Evolutionary conservation across 1,140 invertebrate species (phyloP).

Genomic region (Periplaneta americana): DNA sequence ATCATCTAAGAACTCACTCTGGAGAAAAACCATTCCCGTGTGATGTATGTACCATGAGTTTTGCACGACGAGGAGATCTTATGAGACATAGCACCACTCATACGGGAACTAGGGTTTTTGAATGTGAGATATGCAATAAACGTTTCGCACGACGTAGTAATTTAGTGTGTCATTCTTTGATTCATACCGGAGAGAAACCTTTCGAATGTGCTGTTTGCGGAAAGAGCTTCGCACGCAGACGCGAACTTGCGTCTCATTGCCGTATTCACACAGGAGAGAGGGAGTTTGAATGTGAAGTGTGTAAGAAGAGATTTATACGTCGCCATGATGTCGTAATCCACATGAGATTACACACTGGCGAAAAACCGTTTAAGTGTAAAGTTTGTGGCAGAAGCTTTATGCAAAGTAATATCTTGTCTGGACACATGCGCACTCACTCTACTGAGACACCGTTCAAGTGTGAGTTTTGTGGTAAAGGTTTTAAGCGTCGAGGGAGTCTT

Average conservation of each 20-base stretch:
- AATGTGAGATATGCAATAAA: background rate
- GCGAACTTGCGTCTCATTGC: background rate
- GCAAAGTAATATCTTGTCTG: background rate
- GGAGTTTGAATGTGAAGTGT: background rate
- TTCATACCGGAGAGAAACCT: background rate
- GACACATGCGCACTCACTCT: background rate
- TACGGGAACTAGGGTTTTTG: background rate
- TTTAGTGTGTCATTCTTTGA: background rate
- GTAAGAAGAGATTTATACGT: background rate
- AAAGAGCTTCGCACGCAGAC: conserved; percentile 11
- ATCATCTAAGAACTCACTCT: background rate
- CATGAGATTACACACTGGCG: background rate
- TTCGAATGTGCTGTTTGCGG: conserved; percentile 11
- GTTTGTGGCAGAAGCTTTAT: background rate
- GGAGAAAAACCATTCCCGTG: background rate
- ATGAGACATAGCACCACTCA: background rate
- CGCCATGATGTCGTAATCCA: background rate
- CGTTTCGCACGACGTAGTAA: background rate
- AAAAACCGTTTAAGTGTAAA: background rate
- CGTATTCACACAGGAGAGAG: background rate
- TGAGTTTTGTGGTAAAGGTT: background rate
- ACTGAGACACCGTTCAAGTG: background rate
- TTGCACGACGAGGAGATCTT: background rate
- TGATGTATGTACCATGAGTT: background rate
- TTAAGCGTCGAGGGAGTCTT: background rate